phyloP scores from a whole-genome alignment of 2,888 invertebrate species.

The Ichneumoninae sp. region DNA sequence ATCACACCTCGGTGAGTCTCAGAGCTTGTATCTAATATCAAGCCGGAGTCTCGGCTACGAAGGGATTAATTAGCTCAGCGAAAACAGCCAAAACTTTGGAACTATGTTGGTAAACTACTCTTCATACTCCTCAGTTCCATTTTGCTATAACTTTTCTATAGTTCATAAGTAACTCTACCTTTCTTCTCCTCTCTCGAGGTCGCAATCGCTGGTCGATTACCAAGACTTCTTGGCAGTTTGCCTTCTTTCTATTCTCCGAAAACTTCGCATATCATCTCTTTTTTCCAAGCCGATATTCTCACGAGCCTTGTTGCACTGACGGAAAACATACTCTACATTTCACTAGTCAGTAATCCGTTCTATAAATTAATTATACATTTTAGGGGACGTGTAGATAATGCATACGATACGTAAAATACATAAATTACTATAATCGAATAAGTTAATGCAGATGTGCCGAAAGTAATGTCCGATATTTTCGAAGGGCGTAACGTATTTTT shows the following conservation, averaged over 20 bases:
- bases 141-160: conserved; percentile 26
- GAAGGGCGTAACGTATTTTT: conserved; percentile 73
- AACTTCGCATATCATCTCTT: conserved; percentile 59
- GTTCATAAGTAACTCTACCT: conserved; percentile 4
- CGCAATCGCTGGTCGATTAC: conserved; percentile 33
- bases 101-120: conserved; percentile 17
- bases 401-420: conserved; percentile 30
- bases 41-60: not conserved
- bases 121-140: conserved; percentile 1
- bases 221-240: conserved; percentile 5
- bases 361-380: conserved; percentile 18
- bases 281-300: conserved; percentile 1
- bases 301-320: conserved; percentile 13
- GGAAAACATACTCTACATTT: conserved; percentile 44
- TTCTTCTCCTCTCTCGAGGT: conserved; percentile 28
- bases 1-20: conserved; percentile 6
- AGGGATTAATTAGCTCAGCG: conserved; percentile 33
- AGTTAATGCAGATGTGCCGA: conserved; percentile 62
- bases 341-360: conserved; percentile 46
- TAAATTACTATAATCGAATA: conserved; percentile 45
- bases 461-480: conserved; percentile 74
- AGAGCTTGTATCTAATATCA: not conserved
- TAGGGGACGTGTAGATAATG: conserved; percentile 27
- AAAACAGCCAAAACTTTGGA: conserved; percentile 29
- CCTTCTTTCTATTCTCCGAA: conserved; percentile 33